Percentiles rank a stretch among this genome's conserved stretches.
phyloP scores from a whole-genome alignment of 2,113 vertebrate genomes.

The Melanerpes aurifrons region DNA sequence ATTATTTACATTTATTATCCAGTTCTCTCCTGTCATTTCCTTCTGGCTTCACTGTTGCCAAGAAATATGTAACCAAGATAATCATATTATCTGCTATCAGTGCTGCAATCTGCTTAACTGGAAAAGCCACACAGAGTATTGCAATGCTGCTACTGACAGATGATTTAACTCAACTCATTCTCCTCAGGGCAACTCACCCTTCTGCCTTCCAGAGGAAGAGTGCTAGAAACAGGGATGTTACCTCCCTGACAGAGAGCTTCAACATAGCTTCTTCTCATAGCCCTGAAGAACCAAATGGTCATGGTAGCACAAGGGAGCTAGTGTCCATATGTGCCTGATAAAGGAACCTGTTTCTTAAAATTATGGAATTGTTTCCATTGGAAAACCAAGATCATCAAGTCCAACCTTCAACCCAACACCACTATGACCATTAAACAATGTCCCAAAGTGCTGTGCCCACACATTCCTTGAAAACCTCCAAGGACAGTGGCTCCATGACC shows the following conservation, averaged over 20 bases:
- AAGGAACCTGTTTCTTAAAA: not conserved
- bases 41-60: not conserved
- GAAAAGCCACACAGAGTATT: not conserved
- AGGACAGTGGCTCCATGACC: no score
- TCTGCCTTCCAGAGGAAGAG: not conserved
- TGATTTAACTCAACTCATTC: conserved; percentile 8
- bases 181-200: not conserved
- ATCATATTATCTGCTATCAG: conserved; percentile 28
- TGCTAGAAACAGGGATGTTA: not conserved
- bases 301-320: not conserved
- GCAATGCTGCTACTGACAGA: not conserved
- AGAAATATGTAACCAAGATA: conserved; percentile 32
- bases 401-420: no score
- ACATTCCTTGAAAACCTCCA: no score
- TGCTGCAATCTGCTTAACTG: conserved; percentile 22
- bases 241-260: not conserved
- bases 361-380: no score
- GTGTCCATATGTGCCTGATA: not conserved
- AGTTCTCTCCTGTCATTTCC: conserved; percentile 1
- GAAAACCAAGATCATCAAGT: no score
- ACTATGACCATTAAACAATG: no score
- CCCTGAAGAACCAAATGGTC: not conserved
- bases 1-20: conserved; percentile 48
- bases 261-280: not conserved
- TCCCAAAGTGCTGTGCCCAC: no score